These are phyloP conservation scores for Podarcis siculus DNA, from an alignment of 2,797 vertebrate species.

Conservation along the genomic window DNA sequence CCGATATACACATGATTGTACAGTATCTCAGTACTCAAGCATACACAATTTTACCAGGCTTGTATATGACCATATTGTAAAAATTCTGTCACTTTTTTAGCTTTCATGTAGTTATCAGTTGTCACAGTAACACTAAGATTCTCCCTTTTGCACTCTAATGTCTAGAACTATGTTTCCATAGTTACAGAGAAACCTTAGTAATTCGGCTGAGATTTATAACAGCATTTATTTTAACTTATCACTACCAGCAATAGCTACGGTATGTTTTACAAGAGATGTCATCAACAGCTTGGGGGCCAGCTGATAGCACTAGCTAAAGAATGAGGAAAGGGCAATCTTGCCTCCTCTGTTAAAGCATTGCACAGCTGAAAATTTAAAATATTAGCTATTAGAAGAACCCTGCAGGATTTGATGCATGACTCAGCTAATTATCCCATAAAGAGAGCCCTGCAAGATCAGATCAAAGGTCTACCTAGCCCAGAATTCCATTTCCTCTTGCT, in stretches of 20 bases:
- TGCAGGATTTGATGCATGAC: neutral
- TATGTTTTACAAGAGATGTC: slow-evolving; percentile 47
- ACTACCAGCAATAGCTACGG: slow-evolving; percentile 28
- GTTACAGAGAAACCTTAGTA: slow-evolving; percentile 73
- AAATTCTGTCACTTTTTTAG: slow-evolving; percentile 48
- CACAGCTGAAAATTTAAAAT: neutral
- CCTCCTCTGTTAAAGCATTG: neutral
- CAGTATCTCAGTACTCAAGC: neutral
- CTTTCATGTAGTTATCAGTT: slow-evolving; percentile 66
- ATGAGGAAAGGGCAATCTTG: neutral
- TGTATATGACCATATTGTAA: slow-evolving; percentile 17
- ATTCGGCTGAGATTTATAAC: slow-evolving; percentile 72
- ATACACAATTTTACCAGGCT: slow-evolving; percentile 4
- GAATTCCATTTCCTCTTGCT: neutral
- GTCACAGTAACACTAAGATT: slow-evolving; percentile 77
- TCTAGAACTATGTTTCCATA: slow-evolving; percentile 80
- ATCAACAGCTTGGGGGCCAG: slow-evolving; percentile 36
- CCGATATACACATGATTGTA: neutral
- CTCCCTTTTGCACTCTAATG: slow-evolving; percentile 65
- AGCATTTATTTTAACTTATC: slow-evolving; percentile 50
- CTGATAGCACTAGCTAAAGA: neutral
- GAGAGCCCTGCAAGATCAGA: neutral
- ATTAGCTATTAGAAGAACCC: neutral
- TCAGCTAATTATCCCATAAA: neutral
- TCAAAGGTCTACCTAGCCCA: neutral